phyloP scores from a whole-genome alignment of 2,113 vertebrate genomes.

The Erinaceus europaeus region DNA sequence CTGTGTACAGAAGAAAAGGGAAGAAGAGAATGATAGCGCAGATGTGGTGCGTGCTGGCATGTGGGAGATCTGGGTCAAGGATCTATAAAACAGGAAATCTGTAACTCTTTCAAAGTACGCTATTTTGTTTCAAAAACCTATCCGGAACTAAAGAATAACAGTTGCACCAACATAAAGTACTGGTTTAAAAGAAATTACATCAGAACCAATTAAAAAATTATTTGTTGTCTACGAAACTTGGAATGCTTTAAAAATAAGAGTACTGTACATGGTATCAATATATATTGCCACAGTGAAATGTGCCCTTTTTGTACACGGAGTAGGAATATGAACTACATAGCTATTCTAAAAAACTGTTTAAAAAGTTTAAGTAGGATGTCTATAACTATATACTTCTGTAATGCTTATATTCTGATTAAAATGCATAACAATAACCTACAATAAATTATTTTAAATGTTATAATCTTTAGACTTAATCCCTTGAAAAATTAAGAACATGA shows the following conservation, averaged over 20 bases:
- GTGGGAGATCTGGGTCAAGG: neutral
- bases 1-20: neutral
- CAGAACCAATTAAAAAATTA: neutral
- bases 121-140: conserved; percentile 1
- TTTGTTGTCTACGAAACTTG: conserved; percentile 22
- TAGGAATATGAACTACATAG: conserved; percentile 12
- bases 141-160: conserved; percentile 8
- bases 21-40: neutral
- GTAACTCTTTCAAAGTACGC: conserved; percentile 41
- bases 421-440: conserved; percentile 21
- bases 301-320: neutral
- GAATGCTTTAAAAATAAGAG: conserved; percentile 11
- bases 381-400: conserved; percentile 17
- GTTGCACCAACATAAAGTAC: neutral
- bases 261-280: neutral
- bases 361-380: too few species aligned
- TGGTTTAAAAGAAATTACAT: conserved; percentile 39
- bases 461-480: neutral
- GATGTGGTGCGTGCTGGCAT: conserved; percentile 6
- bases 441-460: conserved; percentile 17
- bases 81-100: conserved; percentile 30
- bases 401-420: conserved; percentile 8
- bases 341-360: conserved; percentile 33
- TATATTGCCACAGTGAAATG: neutral
- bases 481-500: conserved; percentile 32